Base-by-base conservation (phyloP, 2,888 invertebrate species). In the Sycophila texana region DNA sequence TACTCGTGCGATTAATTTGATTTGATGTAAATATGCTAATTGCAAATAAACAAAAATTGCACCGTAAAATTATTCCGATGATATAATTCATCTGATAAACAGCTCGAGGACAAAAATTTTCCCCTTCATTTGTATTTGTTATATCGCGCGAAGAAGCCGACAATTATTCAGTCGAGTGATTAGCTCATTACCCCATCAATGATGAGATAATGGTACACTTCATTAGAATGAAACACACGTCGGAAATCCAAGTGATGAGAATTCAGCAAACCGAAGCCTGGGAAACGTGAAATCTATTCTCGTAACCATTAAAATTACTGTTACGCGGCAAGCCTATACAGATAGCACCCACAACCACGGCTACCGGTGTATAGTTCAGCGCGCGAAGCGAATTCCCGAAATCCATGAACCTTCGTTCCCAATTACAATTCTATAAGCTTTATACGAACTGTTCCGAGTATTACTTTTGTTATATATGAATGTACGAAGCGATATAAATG, bases 121-220 rank as follows among this genome's bases (percentile, higher is more conserved):
- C 63, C 18, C 18, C 12, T 47, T 63, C 5, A 39, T n/a, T 30
- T 2, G 14, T 4, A 7, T 16, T 39, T 12, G 7, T 63, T 18
- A 1, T 18, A n/a, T 39, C 30, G 18, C 39, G n/a, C 18, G n/a
- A 39, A 51, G 51, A 51, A 53, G 5, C 51, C 22, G 4, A 26
- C 4, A 26, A 49, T 51, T 53, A 67, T 13, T 67, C 51, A 18
- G 22, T 20, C 39, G 16, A 18, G 22, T 58, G 5, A 58, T 20
- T 30, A 26, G 26, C 51, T 30, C 30, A 57, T 70, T 70, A 57
- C 39, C 57, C 57, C 68, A 39, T 70, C 57, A 70, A 57, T 70
- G 12, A 55, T 57, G 4, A 39, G 30, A 12, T 30, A 55, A 68
- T 30, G 68, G 30, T 68, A 57, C 68, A n/a, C 10, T 55, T 49